Conservation (phyloP, 2,888 invertebrate species). For the Drosophila histrio region DNA sequence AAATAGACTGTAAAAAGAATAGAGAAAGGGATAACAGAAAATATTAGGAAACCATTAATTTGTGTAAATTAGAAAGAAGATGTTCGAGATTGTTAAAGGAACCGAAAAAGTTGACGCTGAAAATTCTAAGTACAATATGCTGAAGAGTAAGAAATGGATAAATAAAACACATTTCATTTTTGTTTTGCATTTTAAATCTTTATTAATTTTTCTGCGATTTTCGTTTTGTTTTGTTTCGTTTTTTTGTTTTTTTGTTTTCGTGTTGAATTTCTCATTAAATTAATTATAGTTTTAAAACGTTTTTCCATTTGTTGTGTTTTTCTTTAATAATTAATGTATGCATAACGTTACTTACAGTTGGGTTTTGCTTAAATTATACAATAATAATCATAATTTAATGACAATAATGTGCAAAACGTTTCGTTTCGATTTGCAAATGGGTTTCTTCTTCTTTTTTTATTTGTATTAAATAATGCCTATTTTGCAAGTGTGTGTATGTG, state of each 20-base stretch:
- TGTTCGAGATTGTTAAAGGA: too few relatives aligned
- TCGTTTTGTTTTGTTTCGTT: conserved; percentile 37
- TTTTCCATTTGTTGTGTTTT: conserved; percentile 28
- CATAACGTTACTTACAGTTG: conserved; percentile 80
- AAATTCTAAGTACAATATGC: neutral
- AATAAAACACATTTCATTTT: neutral
- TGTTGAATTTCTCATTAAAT: conserved; percentile 41
- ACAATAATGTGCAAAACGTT: conserved; percentile 59
- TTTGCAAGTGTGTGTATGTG: conserved; percentile 12
- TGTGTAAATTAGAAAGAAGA: too few relatives aligned
- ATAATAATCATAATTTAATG: conserved; percentile 67
- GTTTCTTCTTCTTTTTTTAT: neutral
- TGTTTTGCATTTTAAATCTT: conserved; percentile 57
- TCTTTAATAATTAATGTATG: conserved; percentile 67
- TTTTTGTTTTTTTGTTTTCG: conserved; percentile 39
- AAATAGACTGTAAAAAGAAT: too few relatives aligned
- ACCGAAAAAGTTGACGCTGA: neutral
- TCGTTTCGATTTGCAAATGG: conserved; percentile 17
- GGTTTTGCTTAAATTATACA: conserved; percentile 65
- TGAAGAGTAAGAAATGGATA: neutral
- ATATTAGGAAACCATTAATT: too few relatives aligned
- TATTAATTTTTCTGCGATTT: conserved; percentile 30
- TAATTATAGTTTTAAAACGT: conserved; percentile 64
- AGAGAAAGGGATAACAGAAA: too few relatives aligned
- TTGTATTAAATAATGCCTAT: conserved; percentile 36